Evolutionary conservation across 2,113 vertebrate species (phyloP).

Genomic region (Pontoporia blainvillei): DNA sequence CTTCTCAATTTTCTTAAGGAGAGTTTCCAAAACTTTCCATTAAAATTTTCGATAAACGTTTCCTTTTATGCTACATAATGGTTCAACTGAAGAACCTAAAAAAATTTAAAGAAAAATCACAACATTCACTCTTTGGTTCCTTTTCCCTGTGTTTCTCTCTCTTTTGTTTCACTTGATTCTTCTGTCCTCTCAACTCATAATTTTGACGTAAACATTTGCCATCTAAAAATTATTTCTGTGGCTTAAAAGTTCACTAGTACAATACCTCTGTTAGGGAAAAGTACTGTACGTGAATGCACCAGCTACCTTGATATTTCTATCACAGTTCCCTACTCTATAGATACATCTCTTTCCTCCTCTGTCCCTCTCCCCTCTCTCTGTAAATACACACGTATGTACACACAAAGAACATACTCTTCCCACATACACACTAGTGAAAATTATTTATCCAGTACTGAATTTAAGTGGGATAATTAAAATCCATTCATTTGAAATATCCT

Average conservation of each 20-base stretch:
- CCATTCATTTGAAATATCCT: not conserved
- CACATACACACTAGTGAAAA: not conserved
- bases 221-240: not conserved
- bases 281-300: not conserved
- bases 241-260: constrained; percentile 6
- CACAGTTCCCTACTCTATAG: not conserved
- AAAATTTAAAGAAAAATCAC: not conserved
- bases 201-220: not conserved
- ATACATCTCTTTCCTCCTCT: not conserved
- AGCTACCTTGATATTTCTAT: not conserved
- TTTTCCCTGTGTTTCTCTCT: not conserved
- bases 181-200: not conserved
- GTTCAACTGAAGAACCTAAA: constrained; percentile 19
- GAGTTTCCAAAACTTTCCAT: not conserved
- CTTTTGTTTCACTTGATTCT: constrained; percentile 24
- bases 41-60: not conserved
- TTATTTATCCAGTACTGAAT: not conserved
- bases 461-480: constrained; percentile 21
- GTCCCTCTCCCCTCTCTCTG: not conserved
- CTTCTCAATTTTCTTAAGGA: not conserved
- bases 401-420: not conserved
- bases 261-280: not conserved
- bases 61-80: not conserved
- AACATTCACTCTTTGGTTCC: not conserved
- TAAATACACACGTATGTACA: not conserved